Conservation (phyloP, 2,113 vertebrate genomes). For the Sisor rabdophorus region DNA sequence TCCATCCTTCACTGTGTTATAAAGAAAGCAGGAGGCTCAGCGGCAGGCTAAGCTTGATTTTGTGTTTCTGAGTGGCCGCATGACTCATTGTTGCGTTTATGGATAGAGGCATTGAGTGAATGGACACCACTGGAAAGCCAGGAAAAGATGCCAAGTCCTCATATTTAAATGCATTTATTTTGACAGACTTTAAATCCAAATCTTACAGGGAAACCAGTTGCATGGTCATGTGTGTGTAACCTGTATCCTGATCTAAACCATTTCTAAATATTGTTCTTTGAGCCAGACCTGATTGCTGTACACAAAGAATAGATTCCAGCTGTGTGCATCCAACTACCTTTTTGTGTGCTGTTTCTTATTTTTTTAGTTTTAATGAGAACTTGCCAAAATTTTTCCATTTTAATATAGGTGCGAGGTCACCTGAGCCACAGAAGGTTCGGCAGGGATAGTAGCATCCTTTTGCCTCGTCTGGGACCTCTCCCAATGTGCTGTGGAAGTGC, state of each 20-base stretch:
- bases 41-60: slow-evolving; percentile 13
- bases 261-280: neutral
- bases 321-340: neutral
- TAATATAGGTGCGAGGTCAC: slow-evolving; percentile 56
- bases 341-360: neutral
- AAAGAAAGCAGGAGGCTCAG: neutral
- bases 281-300: neutral
- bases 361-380: neutral
- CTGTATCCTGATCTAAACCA: neutral
- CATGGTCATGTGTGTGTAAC: neutral
- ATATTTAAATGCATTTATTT: too few relatives aligned
- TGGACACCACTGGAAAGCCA: neutral
- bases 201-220: too few relatives aligned
- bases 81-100: slow-evolving; percentile 30
- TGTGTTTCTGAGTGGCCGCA: neutral
- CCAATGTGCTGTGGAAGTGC: slow-evolving; percentile 86
- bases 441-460: slow-evolving; percentile 88
- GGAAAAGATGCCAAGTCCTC: neutral
- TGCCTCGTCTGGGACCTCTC: slow-evolving; percentile 85
- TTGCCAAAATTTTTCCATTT: neutral
- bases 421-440: slow-evolving; percentile 86
- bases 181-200: neutral
- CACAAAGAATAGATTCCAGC: neutral
- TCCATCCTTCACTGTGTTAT: slow-evolving; percentile 11
- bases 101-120: neutral